Conservation (phyloP, 2,113 vertebrate genomes). For the Nansenia antarctica region DNA sequence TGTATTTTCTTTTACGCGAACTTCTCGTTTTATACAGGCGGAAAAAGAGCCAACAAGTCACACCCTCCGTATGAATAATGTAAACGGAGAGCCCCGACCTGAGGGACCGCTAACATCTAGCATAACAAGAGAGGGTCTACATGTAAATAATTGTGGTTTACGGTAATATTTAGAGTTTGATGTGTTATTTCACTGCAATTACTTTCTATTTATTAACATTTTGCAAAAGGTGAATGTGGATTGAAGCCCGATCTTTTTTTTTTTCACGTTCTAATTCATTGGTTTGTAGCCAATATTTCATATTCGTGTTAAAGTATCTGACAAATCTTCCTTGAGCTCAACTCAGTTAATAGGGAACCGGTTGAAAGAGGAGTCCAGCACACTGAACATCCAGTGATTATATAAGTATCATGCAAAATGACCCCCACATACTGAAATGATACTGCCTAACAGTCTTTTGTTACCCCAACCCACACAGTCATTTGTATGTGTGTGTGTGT, state of each 20-base stretch:
- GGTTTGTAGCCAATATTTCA: too few relatives aligned
- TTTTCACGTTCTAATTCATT: too few relatives aligned
- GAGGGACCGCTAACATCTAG: slow-evolving; percentile 53
- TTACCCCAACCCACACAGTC: slow-evolving; percentile 41
- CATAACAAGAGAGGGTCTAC: slow-evolving; percentile 19
- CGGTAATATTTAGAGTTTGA: background rate
- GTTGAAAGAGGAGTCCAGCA: too few relatives aligned
- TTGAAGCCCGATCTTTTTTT: too few relatives aligned
- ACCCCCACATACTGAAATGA: slow-evolving; percentile 46
- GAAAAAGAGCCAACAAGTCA: slow-evolving; percentile 79
- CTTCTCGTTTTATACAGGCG: slow-evolving; percentile 85
- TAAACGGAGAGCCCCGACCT: slow-evolving; percentile 65
- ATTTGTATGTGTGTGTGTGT: slow-evolving; percentile 34
- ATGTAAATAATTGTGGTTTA: background rate
- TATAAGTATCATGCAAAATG: slow-evolving; percentile 37
- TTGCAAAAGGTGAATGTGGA: background rate
- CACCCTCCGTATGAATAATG: slow-evolving; percentile 84
- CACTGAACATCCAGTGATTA: too few relatives aligned
- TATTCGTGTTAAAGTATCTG: too few relatives aligned
- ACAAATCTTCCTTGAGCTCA: too few relatives aligned
- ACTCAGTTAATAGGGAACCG: too few relatives aligned
- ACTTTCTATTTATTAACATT: background rate
- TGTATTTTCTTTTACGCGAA: slow-evolving; percentile 64
- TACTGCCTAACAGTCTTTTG: slow-evolving; percentile 54
- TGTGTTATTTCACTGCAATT: background rate